These are phyloP conservation scores for Hylaeus anthracinus DNA, from an alignment of 1,140 invertebrate genomes.

Conservation along the genomic window DNA sequence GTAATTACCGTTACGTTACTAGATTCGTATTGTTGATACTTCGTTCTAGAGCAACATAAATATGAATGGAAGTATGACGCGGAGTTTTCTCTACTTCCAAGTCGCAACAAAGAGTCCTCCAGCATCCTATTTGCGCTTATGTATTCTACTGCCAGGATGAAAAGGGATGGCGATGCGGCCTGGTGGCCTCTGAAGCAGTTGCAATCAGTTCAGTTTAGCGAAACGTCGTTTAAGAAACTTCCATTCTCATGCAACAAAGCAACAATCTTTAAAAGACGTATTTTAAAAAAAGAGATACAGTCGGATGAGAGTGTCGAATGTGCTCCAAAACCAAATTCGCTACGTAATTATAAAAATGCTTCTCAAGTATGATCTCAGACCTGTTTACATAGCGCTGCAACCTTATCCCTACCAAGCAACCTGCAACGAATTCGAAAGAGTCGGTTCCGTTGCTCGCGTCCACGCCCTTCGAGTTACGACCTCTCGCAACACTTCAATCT, in stretches of 20 bases:
- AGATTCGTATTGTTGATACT: no score
- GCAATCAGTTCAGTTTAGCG: slow-evolving; percentile 3
- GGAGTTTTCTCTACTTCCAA: neutral
- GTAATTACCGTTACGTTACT: no score
- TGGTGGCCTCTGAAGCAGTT: neutral
- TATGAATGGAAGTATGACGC: neutral
- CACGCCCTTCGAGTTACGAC: neutral
- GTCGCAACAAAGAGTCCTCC: slow-evolving; percentile 1
- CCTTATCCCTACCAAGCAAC: neutral
- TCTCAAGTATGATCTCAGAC: no score
- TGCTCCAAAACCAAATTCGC: no score
- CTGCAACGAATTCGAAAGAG: neutral
- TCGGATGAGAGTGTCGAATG: no score
- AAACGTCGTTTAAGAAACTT: neutral
- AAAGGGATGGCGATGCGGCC: neutral
- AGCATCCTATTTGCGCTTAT: neutral
- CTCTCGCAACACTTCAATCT: neutral
- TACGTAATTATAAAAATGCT: no score
- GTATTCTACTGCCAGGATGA: neutral
- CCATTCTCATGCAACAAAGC: neutral
- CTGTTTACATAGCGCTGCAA: neutral
- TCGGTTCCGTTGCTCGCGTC: neutral
- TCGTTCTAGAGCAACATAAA: neutral
- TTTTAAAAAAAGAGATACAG: no score
- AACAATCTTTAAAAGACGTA: no score